A percentile compares a stretch with the other conserved stretches of the same genome.
Evolutionary conservation across 2,113 vertebrate species (phyloP).

Genomic region (Bungarus multicinctus): DNA sequence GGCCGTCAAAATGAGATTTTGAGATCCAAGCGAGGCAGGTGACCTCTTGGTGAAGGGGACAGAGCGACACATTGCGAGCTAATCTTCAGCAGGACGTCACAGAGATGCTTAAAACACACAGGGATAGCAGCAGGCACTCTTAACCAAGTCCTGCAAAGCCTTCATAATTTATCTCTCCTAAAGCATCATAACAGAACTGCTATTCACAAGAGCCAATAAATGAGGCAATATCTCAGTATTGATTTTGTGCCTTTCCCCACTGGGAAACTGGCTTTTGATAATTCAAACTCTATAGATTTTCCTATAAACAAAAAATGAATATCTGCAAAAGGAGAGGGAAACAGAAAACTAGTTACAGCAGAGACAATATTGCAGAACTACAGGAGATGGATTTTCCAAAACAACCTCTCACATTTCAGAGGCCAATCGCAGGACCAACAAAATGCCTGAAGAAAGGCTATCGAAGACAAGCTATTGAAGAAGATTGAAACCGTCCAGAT

Average conservation of each 20-base stretch:
- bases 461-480: background rate
- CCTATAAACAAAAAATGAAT: constrained; percentile 84
- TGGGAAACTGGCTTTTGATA: constrained; percentile 80
- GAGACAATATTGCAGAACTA: constrained; percentile 38
- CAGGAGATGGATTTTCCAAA: background rate
- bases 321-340: constrained; percentile 62
- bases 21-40: background rate
- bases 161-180: constrained; percentile 69
- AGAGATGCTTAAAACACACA: background rate
- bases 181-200: constrained; percentile 78
- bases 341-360: constrained; percentile 58
- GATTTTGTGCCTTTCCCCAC: constrained; percentile 80
- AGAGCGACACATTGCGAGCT: background rate
- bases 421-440: background rate
- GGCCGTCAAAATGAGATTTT: background rate
- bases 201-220: constrained; percentile 88
- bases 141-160: constrained; percentile 33
- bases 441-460: background rate
- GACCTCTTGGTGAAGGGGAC: accelerated
- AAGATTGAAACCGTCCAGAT: background rate
- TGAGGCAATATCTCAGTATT: constrained; percentile 88
- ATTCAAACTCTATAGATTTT: constrained; percentile 91
- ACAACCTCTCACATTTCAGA: background rate
- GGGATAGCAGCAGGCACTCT: background rate
- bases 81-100: accelerated